phyloP scores from a whole-genome alignment of 2,888 invertebrate genomes.

The Linnaemya vulpina region DNA sequence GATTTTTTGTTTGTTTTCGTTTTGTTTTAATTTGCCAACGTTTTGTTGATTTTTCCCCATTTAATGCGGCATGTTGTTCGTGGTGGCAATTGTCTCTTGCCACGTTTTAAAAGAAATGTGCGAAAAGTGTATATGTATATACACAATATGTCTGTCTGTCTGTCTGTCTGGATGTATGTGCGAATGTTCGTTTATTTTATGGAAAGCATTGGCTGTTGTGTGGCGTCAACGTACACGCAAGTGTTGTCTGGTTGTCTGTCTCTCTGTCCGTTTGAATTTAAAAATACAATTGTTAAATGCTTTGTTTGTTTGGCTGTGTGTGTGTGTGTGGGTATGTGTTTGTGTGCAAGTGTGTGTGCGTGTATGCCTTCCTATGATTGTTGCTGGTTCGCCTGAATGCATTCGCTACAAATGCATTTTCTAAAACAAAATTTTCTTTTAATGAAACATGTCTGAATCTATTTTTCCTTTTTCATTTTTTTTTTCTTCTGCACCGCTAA shows the following conservation, averaged over 20 bases:
- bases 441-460: conserved; percentile 67
- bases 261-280: conserved; percentile 38
- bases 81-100: conserved; percentile 65
- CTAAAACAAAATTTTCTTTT: conserved; percentile 47
- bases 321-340: not conserved
- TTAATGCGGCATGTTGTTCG: conserved; percentile 32
- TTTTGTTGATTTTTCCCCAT: conserved; percentile 53
- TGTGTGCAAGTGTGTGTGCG: not conserved
- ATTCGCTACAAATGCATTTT: conserved; percentile 61
- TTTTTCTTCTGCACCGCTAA: conserved; percentile 15
- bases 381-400: conserved; percentile 50
- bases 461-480: not conserved
- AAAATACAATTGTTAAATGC: conserved; percentile 42
- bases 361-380: not conserved
- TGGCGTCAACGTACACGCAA: conserved; percentile 62
- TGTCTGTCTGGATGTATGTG: not conserved
- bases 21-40: conserved; percentile 51
- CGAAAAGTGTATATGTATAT: not conserved
- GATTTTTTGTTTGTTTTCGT: conserved; percentile 45
- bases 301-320: not conserved
- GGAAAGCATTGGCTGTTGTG: conserved; percentile 54
- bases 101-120: conserved; percentile 29
- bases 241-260: conserved; percentile 39
- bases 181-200: too few relatives aligned
- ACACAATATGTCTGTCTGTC: too few relatives aligned